A percentile compares a stretch with the other conserved stretches of the same genome.
phyloP scores from a whole-genome alignment of 2,797 vertebrate genomes.

The Crax fasciolata region DNA sequence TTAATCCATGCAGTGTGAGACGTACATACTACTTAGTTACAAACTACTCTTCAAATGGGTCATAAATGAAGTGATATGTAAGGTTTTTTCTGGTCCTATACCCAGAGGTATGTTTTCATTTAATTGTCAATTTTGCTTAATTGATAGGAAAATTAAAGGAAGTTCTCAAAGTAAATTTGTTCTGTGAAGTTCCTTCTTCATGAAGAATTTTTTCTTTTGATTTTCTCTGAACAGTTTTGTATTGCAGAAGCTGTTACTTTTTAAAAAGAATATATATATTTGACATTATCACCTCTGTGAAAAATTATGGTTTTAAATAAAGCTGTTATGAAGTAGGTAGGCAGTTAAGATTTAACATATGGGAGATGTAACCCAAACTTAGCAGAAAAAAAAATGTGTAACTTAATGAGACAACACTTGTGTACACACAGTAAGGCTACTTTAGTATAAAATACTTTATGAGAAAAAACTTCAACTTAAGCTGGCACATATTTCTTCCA shows the following conservation, averaged over 20 bases:
- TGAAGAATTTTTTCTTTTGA: not conserved
- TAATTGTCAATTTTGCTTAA: not conserved
- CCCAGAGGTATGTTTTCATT: not conserved
- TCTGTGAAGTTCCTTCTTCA: not conserved
- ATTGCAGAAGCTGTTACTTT: not conserved
- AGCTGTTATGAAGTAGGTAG: slow-evolving; percentile 8
- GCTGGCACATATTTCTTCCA: slow-evolving; percentile 32
- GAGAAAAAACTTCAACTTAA: slow-evolving; percentile 43
- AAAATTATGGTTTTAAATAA: not conserved
- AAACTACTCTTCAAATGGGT: not conserved
- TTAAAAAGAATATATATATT: not conserved
- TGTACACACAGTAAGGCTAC: slow-evolving; percentile 3
- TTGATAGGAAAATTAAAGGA: not conserved
- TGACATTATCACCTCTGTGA: not conserved
- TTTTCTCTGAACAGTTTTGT: not conserved
- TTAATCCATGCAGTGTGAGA: not conserved
- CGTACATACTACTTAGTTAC: not conserved
- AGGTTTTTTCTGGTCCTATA: not conserved
- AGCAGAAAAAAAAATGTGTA: not conserved
- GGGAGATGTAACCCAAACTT: slow-evolving; percentile 30
- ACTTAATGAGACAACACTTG: slow-evolving; percentile 33
- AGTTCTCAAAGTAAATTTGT: not conserved
- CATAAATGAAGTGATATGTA: not conserved
- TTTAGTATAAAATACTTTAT: slow-evolving; percentile 41
- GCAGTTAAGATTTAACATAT: slow-evolving; percentile 16